phyloP scores from a whole-genome alignment of 2,888 invertebrate species.

The Cartodere bifasciata region DNA sequence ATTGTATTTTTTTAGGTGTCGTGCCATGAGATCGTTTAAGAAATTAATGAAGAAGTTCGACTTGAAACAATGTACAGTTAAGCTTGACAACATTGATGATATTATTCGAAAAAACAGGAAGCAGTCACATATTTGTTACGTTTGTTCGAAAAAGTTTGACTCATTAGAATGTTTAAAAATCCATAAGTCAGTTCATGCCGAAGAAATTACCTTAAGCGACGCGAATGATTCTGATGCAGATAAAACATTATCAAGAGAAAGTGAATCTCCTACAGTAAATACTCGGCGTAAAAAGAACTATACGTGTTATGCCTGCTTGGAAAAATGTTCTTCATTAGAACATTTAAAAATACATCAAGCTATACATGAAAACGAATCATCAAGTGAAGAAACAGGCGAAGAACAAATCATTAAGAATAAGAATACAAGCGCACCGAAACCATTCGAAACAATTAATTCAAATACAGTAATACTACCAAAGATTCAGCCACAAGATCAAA shows the following conservation, averaged over 20 bases:
- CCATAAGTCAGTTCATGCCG: neutral
- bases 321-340: slow-evolving; percentile 12
- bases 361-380: slow-evolving; percentile 12
- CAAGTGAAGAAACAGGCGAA: neutral
- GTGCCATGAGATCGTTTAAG: too few species aligned
- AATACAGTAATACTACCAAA: neutral
- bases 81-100: too few species aligned
- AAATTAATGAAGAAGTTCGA: too few species aligned
- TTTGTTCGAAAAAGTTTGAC: slow-evolving; percentile 1
- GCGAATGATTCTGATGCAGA: neutral
- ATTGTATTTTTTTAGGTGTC: too few species aligned
- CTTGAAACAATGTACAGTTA: too few species aligned
- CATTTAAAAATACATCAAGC: slow-evolving; percentile 13
- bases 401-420: neutral
- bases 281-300: slow-evolving; percentile 12
- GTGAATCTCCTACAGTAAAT: too few species aligned
- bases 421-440: neutral
- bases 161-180: neutral
- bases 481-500: neutral
- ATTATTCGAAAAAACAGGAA: too few species aligned
- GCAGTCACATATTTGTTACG: too few species aligned
- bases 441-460: neutral
- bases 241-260: too few species aligned
- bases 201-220: neutral
- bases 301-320: slow-evolving; percentile 17